A percentile compares a stretch with the other conserved stretches of the same genome.
These are phyloP conservation scores for Mayetiola destructor DNA, from an alignment of 2,888 invertebrate species.

Conservation along the genomic window DNA sequence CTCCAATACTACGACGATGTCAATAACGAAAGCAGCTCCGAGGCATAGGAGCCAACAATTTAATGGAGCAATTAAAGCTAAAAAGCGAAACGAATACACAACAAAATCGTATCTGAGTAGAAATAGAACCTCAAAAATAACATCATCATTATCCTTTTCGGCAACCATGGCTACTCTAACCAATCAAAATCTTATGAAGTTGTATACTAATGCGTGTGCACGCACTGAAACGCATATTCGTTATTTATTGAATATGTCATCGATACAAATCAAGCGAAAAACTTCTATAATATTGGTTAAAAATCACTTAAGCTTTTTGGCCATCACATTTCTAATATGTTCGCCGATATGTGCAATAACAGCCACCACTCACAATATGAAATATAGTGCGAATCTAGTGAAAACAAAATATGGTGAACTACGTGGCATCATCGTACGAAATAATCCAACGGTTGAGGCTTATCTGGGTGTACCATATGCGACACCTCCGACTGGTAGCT, in stretches of 20 bases:
- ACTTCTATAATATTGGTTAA: neutral
- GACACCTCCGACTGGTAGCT: conserved; percentile 74
- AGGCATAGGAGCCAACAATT: too few relatives aligned
- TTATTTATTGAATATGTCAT: neutral
- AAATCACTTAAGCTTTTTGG: conserved; percentile 16
- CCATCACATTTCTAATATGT: conserved; percentile 21
- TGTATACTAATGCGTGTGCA: conserved; percentile 1
- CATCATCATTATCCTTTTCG: too few relatives aligned
- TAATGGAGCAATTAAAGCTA: too few relatives aligned
- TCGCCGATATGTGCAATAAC: conserved; percentile 21
- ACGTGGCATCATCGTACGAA: conserved; percentile 69
- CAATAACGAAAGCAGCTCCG: too few relatives aligned
- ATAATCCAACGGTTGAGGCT: conserved; percentile 68
- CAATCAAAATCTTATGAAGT: neutral
- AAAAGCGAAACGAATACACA: too few relatives aligned
- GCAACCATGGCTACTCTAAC: too few relatives aligned
- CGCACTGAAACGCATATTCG: neutral
- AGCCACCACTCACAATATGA: conserved; percentile 40
- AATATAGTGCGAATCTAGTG: conserved; percentile 68
- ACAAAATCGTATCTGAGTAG: too few relatives aligned
- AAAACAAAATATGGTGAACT: conserved; percentile 81
- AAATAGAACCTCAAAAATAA: too few relatives aligned
- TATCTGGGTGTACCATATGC: conserved; percentile 91
- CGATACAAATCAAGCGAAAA: neutral
- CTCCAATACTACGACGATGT: too few relatives aligned